A percentile compares a stretch with the other conserved stretches of the same genome.
These are phyloP conservation scores for Pseudochromis fuscus DNA, from an alignment of 2,797 vertebrate genomes.

Conservation along the genomic window DNA sequence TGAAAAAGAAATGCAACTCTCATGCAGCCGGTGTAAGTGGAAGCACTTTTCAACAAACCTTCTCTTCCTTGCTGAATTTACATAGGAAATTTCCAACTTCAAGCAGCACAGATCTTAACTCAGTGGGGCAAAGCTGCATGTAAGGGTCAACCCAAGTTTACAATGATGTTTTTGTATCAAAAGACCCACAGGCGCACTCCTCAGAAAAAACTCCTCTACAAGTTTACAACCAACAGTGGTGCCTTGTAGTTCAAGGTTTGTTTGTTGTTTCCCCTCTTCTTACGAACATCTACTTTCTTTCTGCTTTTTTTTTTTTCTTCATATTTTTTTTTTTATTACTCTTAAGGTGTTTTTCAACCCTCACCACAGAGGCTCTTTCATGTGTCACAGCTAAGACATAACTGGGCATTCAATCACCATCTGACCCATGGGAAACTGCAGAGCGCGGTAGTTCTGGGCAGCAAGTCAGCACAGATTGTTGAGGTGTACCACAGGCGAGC, in stretches of 20 bases:
- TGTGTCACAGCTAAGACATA: conserved; percentile 72
- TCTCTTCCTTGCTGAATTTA: conserved; percentile 25
- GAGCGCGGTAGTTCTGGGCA: conserved; percentile 66
- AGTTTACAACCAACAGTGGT: conserved; percentile 65
- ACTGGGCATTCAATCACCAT: conserved; percentile 72
- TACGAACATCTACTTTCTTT: conserved; percentile 60
- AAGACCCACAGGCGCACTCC: conserved; percentile 53
- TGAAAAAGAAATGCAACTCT: conserved; percentile 5
- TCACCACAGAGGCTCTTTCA: conserved; percentile 74
- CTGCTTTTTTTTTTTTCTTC: conserved; percentile 40
- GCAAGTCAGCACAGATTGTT: conserved; percentile 76
- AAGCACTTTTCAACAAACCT: conserved; percentile 1
- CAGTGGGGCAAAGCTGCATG: conserved; percentile 50
- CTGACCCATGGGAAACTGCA: conserved; percentile 69
- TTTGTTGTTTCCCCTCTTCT: conserved; percentile 72
- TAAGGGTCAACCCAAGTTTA: conserved; percentile 75
- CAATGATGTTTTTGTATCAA: conserved; percentile 67
- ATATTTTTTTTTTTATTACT: conserved; percentile 49
- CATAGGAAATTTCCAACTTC: conserved; percentile 59
- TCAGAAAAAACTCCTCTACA: conserved; percentile 45
- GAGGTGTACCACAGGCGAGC: conserved; percentile 75
- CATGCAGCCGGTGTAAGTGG: background rate
- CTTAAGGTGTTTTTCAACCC: conserved; percentile 71
- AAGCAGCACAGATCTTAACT: conserved; percentile 43
- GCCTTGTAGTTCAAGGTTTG: conserved; percentile 67